A percentile compares a stretch with the other conserved stretches of the same genome.
Conservation (phyloP, 23 tunicate genomes). For the Phallusia fumigata region DNA sequence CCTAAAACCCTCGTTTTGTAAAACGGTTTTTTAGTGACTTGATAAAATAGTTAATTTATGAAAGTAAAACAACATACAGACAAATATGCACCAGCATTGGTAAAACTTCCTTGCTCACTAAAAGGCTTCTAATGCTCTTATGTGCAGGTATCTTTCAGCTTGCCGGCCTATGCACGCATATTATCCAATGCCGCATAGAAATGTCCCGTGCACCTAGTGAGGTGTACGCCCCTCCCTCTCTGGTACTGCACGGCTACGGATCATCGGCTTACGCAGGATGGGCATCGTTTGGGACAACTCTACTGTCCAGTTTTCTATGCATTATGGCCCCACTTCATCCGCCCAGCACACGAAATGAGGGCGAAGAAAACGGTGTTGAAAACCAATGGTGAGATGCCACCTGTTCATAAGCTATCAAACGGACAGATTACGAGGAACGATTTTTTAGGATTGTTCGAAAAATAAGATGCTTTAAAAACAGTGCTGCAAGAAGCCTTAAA, state of each 20-base stretch:
- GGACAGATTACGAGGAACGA: too few relatives aligned
- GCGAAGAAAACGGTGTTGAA: background rate
- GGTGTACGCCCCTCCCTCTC: slow-evolving; percentile 27
- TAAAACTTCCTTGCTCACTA: too few relatives aligned
- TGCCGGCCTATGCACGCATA: slow-evolving; percentile 28
- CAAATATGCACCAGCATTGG: too few relatives aligned
- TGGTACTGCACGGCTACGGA: slow-evolving; percentile 28
- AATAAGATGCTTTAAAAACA: too few relatives aligned
- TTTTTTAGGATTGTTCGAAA: too few relatives aligned
- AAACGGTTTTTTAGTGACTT: too few relatives aligned
- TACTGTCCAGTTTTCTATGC: slow-evolving; percentile 32
- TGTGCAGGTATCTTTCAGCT: slow-evolving; percentile 45
- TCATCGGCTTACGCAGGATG: slow-evolving; percentile 35
- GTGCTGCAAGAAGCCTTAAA: too few relatives aligned
- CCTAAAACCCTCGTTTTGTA: too few relatives aligned
- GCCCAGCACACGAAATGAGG: background rate
- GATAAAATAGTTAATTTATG: too few relatives aligned
- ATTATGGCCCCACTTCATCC: slow-evolving; percentile 27
- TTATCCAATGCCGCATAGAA: slow-evolving; percentile 21
- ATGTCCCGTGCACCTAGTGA: slow-evolving; percentile 22
- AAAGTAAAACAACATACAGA: too few relatives aligned
- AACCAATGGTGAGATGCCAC: background rate
- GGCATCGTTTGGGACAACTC: slow-evolving; percentile 22
- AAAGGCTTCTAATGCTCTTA: too few relatives aligned
- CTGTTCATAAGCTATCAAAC: too few relatives aligned